Percentiles rank a stretch among this genome's conserved stretches.
phyloP scores from a whole-genome alignment of 2,797 vertebrate genomes.

The Pipistrellus kuhlii region DNA sequence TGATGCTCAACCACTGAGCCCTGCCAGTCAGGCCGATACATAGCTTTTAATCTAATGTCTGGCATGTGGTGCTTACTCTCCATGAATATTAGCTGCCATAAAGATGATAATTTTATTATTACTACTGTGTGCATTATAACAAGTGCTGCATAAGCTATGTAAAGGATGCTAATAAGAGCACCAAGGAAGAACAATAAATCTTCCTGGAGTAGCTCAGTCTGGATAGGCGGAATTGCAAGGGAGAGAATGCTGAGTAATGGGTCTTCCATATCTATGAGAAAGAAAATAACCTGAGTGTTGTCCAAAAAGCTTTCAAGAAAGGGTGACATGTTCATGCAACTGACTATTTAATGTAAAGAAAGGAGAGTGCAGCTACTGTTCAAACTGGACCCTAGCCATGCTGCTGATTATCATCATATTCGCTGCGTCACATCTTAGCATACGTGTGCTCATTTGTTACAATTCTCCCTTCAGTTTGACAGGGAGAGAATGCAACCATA shows the following conservation, averaged over 20 bases:
- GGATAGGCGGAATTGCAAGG: not conserved
- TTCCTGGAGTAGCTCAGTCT: not conserved
- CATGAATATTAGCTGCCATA: not conserved
- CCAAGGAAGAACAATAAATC: not conserved
- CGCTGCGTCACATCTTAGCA: conserved; percentile 29
- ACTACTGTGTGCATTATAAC: not conserved
- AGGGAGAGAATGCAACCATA: conserved; percentile 70
- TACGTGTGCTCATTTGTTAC: conserved; percentile 64
- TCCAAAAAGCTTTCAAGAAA: not conserved
- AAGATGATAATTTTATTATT: not conserved
- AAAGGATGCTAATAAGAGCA: not conserved
- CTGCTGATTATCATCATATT: conserved; percentile 35
- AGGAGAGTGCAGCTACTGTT: not conserved
- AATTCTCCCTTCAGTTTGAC: conserved; percentile 67
- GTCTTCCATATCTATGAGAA: not conserved
- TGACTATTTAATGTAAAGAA: conserved; percentile 6
- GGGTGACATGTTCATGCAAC: not conserved
- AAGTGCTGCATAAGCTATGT: not conserved
- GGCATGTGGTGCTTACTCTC: not conserved
- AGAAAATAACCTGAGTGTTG: not conserved
- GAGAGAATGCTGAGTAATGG: not conserved
- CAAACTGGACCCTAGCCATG: not conserved
- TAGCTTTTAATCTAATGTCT: not conserved
- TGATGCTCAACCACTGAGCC: no score
- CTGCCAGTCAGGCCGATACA: not conserved